Percentiles rank a stretch among this genome's conserved stretches.
phyloP scores from a whole-genome alignment of 2,888 invertebrate species.

The Teleiodes luculella region DNA sequence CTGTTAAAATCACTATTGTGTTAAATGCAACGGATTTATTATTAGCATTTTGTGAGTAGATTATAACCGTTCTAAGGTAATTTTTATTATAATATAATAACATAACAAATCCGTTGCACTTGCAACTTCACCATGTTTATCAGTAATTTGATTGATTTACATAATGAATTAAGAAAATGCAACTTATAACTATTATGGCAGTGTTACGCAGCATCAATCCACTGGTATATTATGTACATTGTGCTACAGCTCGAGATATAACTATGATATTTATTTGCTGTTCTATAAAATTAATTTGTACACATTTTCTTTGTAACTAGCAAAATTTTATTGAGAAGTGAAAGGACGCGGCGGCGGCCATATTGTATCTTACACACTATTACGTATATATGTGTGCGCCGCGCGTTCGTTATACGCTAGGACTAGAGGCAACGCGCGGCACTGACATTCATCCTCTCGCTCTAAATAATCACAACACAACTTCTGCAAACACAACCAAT shows the following conservation, averaged over 20 bases:
- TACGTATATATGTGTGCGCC: slow-evolving; percentile 65
- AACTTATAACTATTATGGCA: slow-evolving; percentile 23
- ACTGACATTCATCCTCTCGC: slow-evolving; percentile 21
- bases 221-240: slow-evolving; percentile 34
- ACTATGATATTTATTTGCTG: slow-evolving; percentile 8
- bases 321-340: slow-evolving; percentile 13
- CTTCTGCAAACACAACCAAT: no score
- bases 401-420: slow-evolving; percentile 51
- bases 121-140: no score
- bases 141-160: no score
- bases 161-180: background rate
- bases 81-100: no score
- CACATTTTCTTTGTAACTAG: slow-evolving; percentile 13
- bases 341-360: slow-evolving; percentile 35
- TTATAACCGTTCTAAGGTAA: no score
- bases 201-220: slow-evolving; percentile 28
- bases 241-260: background rate
- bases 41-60: no score
- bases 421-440: slow-evolving; percentile 60
- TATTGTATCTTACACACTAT: slow-evolving; percentile 37
- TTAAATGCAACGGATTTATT: no score
- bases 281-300: slow-evolving; percentile 15
- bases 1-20: no score
- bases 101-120: no score
- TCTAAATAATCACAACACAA: background rate